Conservation (phyloP, 2,888 invertebrate genomes). For the Drosophila hawaiiensis region DNA sequence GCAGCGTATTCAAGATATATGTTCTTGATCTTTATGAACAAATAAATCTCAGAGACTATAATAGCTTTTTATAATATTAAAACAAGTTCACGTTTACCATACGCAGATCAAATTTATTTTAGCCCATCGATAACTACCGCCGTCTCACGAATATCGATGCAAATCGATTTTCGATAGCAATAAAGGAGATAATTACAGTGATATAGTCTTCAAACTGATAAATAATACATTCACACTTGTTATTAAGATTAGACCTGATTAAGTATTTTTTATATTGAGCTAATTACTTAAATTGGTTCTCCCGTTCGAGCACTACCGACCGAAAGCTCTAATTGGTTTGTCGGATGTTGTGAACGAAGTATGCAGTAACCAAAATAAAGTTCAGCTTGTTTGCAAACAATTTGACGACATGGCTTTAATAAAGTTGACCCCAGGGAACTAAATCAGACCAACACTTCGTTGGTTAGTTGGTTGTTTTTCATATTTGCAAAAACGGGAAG, state of each 20-base stretch:
- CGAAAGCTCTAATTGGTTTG: not conserved
- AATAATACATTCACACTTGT: not conserved
- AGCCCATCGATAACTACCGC: not conserved
- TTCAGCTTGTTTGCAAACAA: not conserved
- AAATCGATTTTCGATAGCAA: not conserved
- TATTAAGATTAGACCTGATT: not conserved
- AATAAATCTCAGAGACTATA: not conserved
- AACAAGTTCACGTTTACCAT: not conserved
- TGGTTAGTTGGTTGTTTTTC: slow-evolving; percentile 12
- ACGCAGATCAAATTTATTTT: not conserved
- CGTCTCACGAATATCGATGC: not conserved
- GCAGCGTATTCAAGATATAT: not conserved
- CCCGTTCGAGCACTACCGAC: not conserved
- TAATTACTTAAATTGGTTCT: not conserved
- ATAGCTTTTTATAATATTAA: not conserved
- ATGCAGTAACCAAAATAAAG: not conserved
- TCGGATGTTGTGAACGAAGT: not conserved
- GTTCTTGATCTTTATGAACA: not conserved
- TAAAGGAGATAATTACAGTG: not conserved
- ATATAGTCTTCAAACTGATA: not conserved
- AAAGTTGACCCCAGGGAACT: slow-evolving; percentile 9
- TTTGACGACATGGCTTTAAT: slow-evolving; percentile 7
- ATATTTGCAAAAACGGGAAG: slow-evolving; percentile 61
- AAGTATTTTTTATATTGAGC: not conserved
- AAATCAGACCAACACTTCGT: slow-evolving; percentile 47